Conservation (phyloP, 2,797 vertebrate genomes). For the Hippocampus kuda region DNA sequence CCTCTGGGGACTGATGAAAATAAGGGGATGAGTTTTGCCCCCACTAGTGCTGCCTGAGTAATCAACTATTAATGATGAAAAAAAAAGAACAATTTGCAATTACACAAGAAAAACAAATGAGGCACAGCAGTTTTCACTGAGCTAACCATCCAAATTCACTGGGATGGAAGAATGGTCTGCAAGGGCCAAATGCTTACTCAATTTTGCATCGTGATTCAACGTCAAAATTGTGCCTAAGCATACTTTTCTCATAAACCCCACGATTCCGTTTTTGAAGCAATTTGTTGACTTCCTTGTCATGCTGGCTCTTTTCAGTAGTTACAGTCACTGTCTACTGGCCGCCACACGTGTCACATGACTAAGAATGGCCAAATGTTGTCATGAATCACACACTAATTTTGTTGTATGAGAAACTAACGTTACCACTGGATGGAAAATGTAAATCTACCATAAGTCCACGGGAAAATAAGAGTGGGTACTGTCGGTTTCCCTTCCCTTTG, state of each 20-base stretch:
- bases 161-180: background rate
- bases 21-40: slow-evolving; percentile 26
- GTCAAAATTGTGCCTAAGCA: too few species aligned
- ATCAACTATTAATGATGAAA: slow-evolving; percentile 50
- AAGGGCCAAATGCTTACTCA: background rate
- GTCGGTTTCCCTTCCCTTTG: background rate
- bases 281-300: background rate
- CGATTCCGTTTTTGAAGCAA: background rate
- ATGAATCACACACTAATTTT: background rate
- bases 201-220: background rate
- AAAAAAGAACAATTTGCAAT: background rate
- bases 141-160: background rate
- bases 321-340: background rate
- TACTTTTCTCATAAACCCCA: background rate
- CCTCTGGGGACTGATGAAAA: slow-evolving; percentile 59
- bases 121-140: background rate
- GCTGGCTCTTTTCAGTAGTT: background rate
- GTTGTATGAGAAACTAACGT: background rate
- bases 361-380: background rate
- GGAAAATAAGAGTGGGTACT: background rate
- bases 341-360: background rate
- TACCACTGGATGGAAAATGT: background rate
- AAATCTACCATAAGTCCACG: background rate
- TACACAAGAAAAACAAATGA: background rate
- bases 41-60: slow-evolving; percentile 36